Evolutionary conservation across 53 echinoderm and acorn worm genomes (phyloP), one percentile per base, ranked within the genome.

Genomic region (Patiria pectinifera): DNA sequence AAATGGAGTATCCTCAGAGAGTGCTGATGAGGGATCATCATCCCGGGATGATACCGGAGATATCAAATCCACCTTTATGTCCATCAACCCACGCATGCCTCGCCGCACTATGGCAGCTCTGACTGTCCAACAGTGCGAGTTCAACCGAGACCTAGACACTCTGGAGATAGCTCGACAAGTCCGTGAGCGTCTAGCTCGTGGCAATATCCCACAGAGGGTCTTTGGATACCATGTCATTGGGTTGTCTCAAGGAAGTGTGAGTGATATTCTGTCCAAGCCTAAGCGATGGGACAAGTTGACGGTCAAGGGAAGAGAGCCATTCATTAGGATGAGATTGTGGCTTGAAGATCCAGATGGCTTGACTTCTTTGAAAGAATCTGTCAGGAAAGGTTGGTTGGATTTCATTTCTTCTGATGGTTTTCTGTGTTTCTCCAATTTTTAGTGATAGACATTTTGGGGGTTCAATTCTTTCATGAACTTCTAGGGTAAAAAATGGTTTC

Each of bases 211-310:
- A 43, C 99, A 99, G 86, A 83, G 95, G 15, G 95, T 97, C n/a
- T 99, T 99, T 66, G 99, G 99, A n/a, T 94, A 93, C 69, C 93
- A 94, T 82, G 95, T 99, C 26, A 95, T 99, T 14, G 97, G 99
- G 9, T 93, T 99, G 93, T 99, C 99, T 5, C 99, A 99, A 61
- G 99, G 99, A 12, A 97, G 99, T 85, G 99, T 99, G n/a, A 99
- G 99, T 60, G 99, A 99, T 59, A 91, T 99, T 74, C 70, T 99
- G 80, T 96, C 96, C 26, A 97, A 97, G 75, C 96, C 97, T 45
- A 99, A 99, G 83, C 70, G 91, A 11, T 99, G 99, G 99, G 96
- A 96, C 61, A 96, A 96, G 69, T 92, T 99, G 76, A 95, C 99
- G 16, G 91, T 96, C 46, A 99, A 97, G 85, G 99, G 99, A 4